Conservation (phyloP, 2,113 vertebrate genomes). For the Percina caprodes region DNA sequence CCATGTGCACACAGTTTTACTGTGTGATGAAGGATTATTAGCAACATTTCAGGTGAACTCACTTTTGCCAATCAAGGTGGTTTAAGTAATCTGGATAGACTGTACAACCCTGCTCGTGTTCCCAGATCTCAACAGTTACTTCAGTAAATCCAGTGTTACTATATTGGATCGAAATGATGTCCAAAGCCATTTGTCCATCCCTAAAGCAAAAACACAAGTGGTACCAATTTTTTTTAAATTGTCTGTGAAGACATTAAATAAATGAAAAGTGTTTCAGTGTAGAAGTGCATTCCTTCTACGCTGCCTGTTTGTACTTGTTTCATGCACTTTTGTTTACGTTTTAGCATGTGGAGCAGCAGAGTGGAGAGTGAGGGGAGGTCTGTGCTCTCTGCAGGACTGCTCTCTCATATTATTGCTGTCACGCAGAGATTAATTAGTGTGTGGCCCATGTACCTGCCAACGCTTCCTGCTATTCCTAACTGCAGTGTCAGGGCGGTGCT, state of each 20-base stretch:
- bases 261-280: neutral
- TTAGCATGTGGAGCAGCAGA: neutral
- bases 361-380: constrained; percentile 19
- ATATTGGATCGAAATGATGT: neutral
- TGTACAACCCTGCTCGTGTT: no score
- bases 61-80: no score
- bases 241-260: neutral
- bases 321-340: neutral
- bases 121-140: no score
- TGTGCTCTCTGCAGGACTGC: constrained; percentile 3
- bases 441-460: constrained; percentile 29
- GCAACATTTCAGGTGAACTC: no score
- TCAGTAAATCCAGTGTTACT: no score
- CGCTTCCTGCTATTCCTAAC: constrained; percentile 15
- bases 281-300: neutral
- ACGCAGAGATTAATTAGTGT: constrained; percentile 41
- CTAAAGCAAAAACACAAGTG: neutral
- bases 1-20: no score
- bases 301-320: neutral
- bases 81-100: no score
- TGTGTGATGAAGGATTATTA: no score
- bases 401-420: constrained; percentile 38
- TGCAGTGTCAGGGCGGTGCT: constrained; percentile 26
- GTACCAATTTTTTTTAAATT: neutral
- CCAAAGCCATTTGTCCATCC: neutral